Conservation (phyloP, 1,140 invertebrate genomes). For the Drosophila seguyi region DNA sequence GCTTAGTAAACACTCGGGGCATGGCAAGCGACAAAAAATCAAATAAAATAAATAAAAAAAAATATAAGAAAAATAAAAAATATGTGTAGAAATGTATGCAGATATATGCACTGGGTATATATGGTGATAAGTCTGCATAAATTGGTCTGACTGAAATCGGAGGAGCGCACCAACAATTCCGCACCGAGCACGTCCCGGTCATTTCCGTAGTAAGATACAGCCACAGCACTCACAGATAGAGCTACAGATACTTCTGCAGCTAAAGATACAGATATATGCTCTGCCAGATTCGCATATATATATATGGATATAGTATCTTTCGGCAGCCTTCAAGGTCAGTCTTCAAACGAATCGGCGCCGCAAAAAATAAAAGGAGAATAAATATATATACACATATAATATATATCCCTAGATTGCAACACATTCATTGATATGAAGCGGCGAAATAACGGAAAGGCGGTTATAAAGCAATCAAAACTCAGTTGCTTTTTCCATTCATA, state of each 20-base stretch:
- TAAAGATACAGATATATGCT: slow-evolving; percentile 31
- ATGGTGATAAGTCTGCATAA: slow-evolving; percentile 40
- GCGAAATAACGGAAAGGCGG: slow-evolving; percentile 32
- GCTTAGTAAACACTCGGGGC: slow-evolving; percentile 63
- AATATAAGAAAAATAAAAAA: neutral
- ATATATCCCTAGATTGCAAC: slow-evolving; percentile 33
- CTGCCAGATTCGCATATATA: slow-evolving; percentile 12
- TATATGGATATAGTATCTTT: slow-evolving; percentile 23
- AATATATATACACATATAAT: neutral
- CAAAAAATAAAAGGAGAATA: slow-evolving; percentile 9
- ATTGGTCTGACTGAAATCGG: slow-evolving; percentile 28
- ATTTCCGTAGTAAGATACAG: slow-evolving; percentile 78
- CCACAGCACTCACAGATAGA: slow-evolving; percentile 35
- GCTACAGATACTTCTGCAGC: slow-evolving; percentile 20
- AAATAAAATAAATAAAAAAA: slow-evolving; percentile 42
- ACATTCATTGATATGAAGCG: slow-evolving; percentile 60
- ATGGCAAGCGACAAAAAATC: slow-evolving; percentile 40
- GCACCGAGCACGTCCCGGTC: slow-evolving; percentile 69
- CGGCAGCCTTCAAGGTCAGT: slow-evolving; percentile 61
- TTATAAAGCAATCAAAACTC: slow-evolving; percentile 74
- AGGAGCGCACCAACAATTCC: slow-evolving; percentile 38
- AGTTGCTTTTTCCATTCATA: slow-evolving; percentile 72
- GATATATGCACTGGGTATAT: slow-evolving; percentile 11
- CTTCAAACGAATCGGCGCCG: slow-evolving; percentile 67
- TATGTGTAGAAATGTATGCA: slow-evolving; percentile 22